Evolutionary conservation across 2,113 vertebrate species (phyloP), one percentile per base, ranked within the genome.

Genomic region (Cheilinus undulatus): DNA sequence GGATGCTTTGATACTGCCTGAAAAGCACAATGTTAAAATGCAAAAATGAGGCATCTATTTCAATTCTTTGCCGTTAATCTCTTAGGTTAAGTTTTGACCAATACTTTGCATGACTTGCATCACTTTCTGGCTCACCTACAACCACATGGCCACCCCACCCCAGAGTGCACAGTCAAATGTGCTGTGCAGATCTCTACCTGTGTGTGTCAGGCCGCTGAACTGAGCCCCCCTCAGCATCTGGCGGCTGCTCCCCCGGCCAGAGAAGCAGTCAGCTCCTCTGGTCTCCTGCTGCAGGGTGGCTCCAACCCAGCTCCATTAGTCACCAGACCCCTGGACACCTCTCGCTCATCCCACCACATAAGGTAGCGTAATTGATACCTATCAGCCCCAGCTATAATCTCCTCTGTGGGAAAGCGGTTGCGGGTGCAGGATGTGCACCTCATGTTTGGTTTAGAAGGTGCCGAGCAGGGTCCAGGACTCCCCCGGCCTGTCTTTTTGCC

Each of bases 401-500:
- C 77, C 82, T 88, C 51, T 78, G 80, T 76, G 85, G 83, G 86
- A 84, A 80, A 64, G 72, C 17, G 70, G n/a, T n/a, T 36, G 79
- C 20, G 66, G 61, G 69, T 64, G 62, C 45, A 63, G 76, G 75
- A 77, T 64, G 70, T 27, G 42, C 83, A 86, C 80, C 83, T 87
- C 68, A 60, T 92, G 89, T 91, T 93, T 92, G 89, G 92, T 91
- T 92, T 89, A 88, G 89, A 86, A 87, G 91, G 87, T 90, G 87
- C 84, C 36, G 92, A 93, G 91, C 80, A 23, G 93, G 88, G 89
- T 91, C 89, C 87, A 69, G 85, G 84, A 83, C 83, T 90, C 76
- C 32, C n/a, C 80, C n/a, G 82, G 91, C 92, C 95, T 97, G 97
- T 97, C 96, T 94, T 90, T 92, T 90, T 93, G 89, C 95, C 93